phyloP scores from a whole-genome alignment of 2,797 vertebrate species.

The Myoxocephalus aenaeus region DNA sequence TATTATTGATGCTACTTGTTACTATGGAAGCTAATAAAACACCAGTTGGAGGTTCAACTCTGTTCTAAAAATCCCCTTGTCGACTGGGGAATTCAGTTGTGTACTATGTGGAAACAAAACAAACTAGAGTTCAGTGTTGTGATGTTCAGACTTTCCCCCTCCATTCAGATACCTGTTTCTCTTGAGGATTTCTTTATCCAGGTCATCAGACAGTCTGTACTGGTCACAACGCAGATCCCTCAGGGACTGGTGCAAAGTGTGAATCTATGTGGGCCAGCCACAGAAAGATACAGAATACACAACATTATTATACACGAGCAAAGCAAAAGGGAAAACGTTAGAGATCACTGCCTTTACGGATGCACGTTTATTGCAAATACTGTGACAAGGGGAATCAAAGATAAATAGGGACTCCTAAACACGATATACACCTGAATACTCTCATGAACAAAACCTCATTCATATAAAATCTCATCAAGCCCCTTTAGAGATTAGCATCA shows the following conservation, averaged over 20 bases:
- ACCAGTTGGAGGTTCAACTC: not conserved
- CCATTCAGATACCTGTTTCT: constrained; percentile 87
- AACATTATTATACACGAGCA: not conserved
- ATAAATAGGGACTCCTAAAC: not conserved
- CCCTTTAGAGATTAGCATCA: not conserved
- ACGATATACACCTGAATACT: not conserved
- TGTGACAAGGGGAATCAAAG: not conserved
- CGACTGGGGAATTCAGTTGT: not conserved
- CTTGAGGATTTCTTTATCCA: constrained; percentile 89
- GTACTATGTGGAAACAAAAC: not conserved
- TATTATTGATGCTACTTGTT: not conserved
- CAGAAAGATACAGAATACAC: constrained; percentile 16
- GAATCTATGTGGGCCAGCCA: constrained; percentile 81
- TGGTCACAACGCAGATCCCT: constrained; percentile 92
- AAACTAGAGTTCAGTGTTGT: not conserved
- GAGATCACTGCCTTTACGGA: not conserved
- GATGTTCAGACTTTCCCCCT: not conserved
- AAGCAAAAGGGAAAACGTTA: not conserved
- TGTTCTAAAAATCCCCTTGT: not conserved
- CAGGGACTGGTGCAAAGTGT: constrained; percentile 90
- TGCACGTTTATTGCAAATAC: not conserved
- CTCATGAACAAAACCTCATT: not conserved
- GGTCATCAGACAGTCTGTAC: constrained; percentile 88
- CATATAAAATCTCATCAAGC: not conserved
- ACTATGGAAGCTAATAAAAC: not conserved